Percentiles rank a stretch among this genome's conserved stretches.
These are phyloP conservation scores for Chelonoidis abingdonii DNA, from an alignment of 2,113 vertebrate species.

Conservation along the genomic window DNA sequence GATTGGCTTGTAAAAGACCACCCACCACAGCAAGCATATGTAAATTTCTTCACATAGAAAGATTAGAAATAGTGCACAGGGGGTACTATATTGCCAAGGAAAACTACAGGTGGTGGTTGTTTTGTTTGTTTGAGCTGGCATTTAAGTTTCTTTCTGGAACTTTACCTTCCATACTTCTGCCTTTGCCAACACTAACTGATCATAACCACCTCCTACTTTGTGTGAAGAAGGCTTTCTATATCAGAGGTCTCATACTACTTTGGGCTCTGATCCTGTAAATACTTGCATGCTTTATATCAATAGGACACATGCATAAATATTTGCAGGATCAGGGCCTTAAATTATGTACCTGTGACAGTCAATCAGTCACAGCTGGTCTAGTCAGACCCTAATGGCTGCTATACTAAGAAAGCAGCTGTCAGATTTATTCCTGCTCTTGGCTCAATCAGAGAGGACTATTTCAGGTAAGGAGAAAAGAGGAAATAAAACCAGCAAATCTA, in stretches of 20 bases:
- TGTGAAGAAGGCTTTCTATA: neutral
- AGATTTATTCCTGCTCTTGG: neutral
- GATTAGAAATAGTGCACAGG: too few relatives aligned
- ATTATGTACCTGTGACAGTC: neutral
- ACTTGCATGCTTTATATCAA: neutral
- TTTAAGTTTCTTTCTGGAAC: neutral
- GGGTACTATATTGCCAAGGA: neutral
- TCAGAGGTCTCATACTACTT: neutral
- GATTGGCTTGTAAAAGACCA: neutral
- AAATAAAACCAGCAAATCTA: neutral
- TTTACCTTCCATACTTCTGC: neutral
- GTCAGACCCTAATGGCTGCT: neutral
- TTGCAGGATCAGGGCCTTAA: neutral
- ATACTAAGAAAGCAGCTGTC: neutral
- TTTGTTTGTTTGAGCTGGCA: neutral
- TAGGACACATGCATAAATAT: neutral
- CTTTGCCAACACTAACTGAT: neutral
- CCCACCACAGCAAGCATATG: neutral
- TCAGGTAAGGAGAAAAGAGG: neutral
- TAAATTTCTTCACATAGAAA: neutral
- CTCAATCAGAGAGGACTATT: neutral
- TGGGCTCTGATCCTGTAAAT: neutral
- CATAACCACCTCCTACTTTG: neutral
- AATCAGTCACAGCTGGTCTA: neutral
- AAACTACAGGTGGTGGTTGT: neutral